These are phyloP conservation scores for Neodiprion fabricii DNA, from an alignment of 1,140 invertebrate species.

Conservation along the genomic window DNA sequence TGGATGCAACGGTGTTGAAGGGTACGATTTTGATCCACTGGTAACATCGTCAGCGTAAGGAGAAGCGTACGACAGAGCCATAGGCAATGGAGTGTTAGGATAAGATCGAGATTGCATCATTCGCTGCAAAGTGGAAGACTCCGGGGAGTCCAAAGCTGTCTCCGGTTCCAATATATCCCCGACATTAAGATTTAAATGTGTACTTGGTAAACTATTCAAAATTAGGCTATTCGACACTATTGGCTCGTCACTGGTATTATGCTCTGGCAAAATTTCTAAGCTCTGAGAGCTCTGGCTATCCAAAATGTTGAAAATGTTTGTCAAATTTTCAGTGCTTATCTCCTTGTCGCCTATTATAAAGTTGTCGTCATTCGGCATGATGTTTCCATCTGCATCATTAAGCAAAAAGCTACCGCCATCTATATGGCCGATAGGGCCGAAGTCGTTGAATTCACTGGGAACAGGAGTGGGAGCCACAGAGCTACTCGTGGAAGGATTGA, in stretches of 20 bases:
- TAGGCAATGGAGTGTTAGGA: constrained; percentile 58
- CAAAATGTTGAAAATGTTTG: constrained; percentile 55
- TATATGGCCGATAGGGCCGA: constrained; percentile 64
- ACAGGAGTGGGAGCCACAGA: constrained; percentile 74
- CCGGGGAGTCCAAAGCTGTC: constrained; percentile 35
- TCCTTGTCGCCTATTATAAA: constrained; percentile 55
- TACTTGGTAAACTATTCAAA: constrained; percentile 39
- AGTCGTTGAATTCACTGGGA: constrained; percentile 74
- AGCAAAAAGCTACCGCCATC: constrained; percentile 58
- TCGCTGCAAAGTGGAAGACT: constrained; percentile 35
- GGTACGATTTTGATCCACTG: constrained; percentile 56
- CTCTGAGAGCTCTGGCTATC: constrained; percentile 46
- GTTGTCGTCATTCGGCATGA: constrained; percentile 49
- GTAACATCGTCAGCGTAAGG: constrained; percentile 45
- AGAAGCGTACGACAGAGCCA: constrained; percentile 31
- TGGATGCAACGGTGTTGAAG: constrained; percentile 54
- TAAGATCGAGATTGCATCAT: constrained; percentile 57
- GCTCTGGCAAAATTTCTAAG: constrained; percentile 44
- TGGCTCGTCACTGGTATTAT: constrained; percentile 37
- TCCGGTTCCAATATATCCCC: constrained; percentile 41
- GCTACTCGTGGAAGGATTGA: constrained; percentile 65
- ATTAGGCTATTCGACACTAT: constrained; percentile 39
- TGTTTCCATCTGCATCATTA: constrained; percentile 50
- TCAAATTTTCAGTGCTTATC: constrained; percentile 56
- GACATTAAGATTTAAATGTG: constrained; percentile 37